Percentiles rank a stretch among this genome's conserved stretches.
Conservation (phyloP, 2,113 vertebrate genomes). For the Elanus axillaris region DNA sequence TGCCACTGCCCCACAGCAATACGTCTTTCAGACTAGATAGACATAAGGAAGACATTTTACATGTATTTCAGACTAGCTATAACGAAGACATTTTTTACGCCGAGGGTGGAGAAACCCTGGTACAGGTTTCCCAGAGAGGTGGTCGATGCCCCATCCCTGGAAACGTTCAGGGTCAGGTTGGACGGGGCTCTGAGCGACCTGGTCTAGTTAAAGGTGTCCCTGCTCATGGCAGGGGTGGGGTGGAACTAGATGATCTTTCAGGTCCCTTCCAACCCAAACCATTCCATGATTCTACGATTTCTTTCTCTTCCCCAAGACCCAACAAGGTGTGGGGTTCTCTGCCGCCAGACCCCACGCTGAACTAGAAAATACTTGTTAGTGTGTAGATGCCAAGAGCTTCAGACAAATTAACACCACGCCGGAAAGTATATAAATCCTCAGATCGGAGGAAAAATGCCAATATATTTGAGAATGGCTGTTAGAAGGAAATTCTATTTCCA, state of each 20-base stretch:
- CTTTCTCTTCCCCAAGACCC: too few species aligned
- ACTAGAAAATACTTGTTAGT: too few species aligned
- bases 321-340: too few species aligned
- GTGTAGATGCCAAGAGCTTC: neutral
- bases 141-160: neutral
- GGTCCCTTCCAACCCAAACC: neutral
- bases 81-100: neutral
- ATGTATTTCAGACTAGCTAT: neutral
- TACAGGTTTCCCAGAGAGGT: neutral
- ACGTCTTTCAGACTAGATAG: neutral
- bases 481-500: neutral
- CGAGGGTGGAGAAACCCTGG: neutral
- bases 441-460: neutral
- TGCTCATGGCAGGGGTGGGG: neutral
- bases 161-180: neutral
- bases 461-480: neutral
- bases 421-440: neutral
- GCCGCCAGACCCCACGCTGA: too few species aligned
- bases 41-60: neutral
- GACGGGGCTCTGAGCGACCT: neutral
- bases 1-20: neutral
- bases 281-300: neutral
- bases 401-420: neutral
- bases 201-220: neutral
- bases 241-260: neutral